Base-by-base conservation (phyloP, 2,888 invertebrate genomes). In the Hylaea fasciaria region DNA sequence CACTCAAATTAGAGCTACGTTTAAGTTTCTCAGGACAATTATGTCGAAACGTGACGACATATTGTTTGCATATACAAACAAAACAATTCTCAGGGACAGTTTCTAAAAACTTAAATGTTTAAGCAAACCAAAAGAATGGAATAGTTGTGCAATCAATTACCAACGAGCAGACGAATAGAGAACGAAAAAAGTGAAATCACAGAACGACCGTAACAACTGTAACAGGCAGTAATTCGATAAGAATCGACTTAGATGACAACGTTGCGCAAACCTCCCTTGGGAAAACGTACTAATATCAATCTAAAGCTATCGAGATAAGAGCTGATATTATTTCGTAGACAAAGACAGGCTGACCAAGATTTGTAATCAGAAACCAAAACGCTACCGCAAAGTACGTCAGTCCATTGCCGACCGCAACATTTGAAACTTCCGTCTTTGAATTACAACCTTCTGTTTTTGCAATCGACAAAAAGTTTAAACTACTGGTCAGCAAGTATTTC, bases 221-320 rank as follows among this genome's bases (percentile, higher is more conserved):
- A 76, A 76, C 68, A 63, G 74, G 65, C 57, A 51, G 69, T 73
- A 75, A 77, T 75, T 74, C 66, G 74, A 80, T 77, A 75, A 78
- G 69, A 72, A 75, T 74, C 66, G 57, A 55, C 62, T 68, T 57
- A 57, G 71, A 69, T 65, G 62, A 72, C 59, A 41, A 53, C 53
- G 51, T 64, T 49, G 59, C 56, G 54, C 53, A 64, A 63, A 58
- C 45, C 13, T 32, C 9, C 32, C 7, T 32, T 32, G 1, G 32
- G 43, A 29, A 57, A 58, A 10, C 63, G 57, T 39, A 11, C 52
- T 28, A 60, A 62, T 64, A 55, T 59, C 67, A 62, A 55, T 47
- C 32, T 45, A 45, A 49, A 46, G 29, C n/a, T 28, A 48, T 57
- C 45, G 64, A 50, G 54, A 58, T 61, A 52, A 54, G 48, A 66